These are phyloP conservation scores for Coenonympha arcania DNA, from an alignment of 2,888 invertebrate genomes.

Conservation along the genomic window DNA sequence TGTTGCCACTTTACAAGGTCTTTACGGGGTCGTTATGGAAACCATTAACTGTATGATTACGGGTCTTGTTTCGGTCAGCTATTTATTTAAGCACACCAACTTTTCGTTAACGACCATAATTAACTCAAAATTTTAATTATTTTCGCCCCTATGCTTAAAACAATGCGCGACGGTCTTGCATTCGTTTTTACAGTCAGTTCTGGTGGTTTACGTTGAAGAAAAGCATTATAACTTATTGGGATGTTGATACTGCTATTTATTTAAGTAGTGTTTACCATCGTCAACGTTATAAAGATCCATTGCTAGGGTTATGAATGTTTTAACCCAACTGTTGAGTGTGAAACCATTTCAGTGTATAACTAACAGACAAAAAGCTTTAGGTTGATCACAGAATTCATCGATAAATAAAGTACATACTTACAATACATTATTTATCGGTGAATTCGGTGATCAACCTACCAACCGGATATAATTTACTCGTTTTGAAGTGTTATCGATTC, in stretches of 20 bases:
- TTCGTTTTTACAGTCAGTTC: constrained; percentile 34
- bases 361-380: too few species aligned
- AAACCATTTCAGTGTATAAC: too few species aligned
- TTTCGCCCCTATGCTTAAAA: constrained; percentile 49
- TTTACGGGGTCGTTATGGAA: constrained; percentile 67
- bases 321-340: too few species aligned
- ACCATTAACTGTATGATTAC: constrained; percentile 46
- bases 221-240: not conserved
- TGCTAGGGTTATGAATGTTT: too few species aligned
- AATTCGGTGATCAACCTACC: too few species aligned
- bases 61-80: constrained; percentile 49
- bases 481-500: too few species aligned
- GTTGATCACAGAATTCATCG: too few species aligned
- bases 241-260: not conserved
- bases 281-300: too few species aligned
- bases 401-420: too few species aligned
- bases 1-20: constrained; percentile 65
- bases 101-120: constrained; percentile 61
- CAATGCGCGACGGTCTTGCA: constrained; percentile 46
- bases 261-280: too few species aligned
- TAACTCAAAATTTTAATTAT: constrained; percentile 54
- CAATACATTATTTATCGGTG: too few species aligned
- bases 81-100: constrained; percentile 67
- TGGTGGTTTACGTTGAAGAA: not conserved
- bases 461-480: too few species aligned